phyloP scores from a whole-genome alignment of 1,140 invertebrate species.

The Caenorhabditis latens region DNA sequence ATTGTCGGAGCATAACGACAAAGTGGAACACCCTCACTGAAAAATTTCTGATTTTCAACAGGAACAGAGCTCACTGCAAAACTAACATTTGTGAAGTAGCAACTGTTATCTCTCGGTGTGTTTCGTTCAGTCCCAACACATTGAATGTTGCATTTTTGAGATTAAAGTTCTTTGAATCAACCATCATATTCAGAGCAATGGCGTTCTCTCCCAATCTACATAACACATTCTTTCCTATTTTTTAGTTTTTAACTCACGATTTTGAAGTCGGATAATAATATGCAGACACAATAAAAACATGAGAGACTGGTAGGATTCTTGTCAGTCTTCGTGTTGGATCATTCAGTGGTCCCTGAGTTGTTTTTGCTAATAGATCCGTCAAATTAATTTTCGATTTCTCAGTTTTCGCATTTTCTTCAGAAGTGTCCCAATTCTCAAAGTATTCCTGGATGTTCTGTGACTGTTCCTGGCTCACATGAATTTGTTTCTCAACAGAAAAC shows the following conservation, averaged over 20 bases:
- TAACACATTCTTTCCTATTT: not conserved
- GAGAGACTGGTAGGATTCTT: not conserved
- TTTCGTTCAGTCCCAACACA: not conserved
- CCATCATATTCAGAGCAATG: not conserved
- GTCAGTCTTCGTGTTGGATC: not conserved
- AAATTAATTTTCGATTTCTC: too few species aligned
- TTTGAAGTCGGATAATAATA: slow-evolving; percentile 48
- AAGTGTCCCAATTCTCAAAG: too few species aligned
- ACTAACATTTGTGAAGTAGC: not conserved
- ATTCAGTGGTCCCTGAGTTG: not conserved
- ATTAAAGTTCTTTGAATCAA: not conserved
- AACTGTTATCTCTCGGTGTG: not conserved
- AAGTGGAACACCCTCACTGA: not conserved
- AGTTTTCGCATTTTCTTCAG: too few species aligned
- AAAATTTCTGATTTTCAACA: not conserved
- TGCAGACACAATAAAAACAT: slow-evolving; percentile 14
- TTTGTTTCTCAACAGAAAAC: too few species aligned
- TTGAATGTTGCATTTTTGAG: not conserved
- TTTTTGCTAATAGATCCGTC: too few species aligned
- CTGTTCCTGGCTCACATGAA: too few species aligned
- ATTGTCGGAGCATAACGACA: not conserved
- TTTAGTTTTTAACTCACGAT: not conserved
- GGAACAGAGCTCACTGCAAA: not conserved
- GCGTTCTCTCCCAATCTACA: not conserved
- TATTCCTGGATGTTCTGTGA: too few species aligned